Base-by-base conservation (phyloP, 2,113 vertebrate species). In the Ammospiza caudacuta region DNA sequence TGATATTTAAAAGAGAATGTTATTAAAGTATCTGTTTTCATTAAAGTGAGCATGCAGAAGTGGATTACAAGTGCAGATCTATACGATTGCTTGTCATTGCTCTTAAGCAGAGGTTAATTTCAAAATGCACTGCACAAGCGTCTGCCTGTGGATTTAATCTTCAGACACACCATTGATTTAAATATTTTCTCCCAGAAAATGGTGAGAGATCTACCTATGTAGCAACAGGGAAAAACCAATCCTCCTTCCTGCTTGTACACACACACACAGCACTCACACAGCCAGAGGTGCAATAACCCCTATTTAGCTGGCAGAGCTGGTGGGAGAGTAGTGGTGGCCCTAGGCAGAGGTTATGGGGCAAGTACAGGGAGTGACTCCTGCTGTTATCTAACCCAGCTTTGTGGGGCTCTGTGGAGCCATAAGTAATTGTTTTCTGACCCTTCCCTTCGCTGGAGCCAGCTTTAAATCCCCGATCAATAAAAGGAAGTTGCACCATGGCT, bases 261-360 rank as follows among this genome's bases (percentile, higher is more conserved):
- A 9, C 23, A 9, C 13, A 9, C 6, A 5, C 46, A 76, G 10
- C 75, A 33, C 52, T 43, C 27, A 1, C 14, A 7, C 37, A 43
- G 55, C 29, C 51, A 74, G 78, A 87, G 64, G 75, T 90, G 64
- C 52, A 88, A 86, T 70, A 80, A 95, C 80, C 51, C 61, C 59
- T 46, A 2, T 87, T 61, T 58, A 44, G 80, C 67, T 91, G 59
- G 67, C 72, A 73, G 55, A 41, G 54, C 33, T 31, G 58, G 11
- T 57, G 58, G 75, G 90, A 73, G 54, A 49, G 66, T 19, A 10
- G 67, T 49, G 51, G 58, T 90, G 82, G 74, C 88, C 92, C 37
- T 54, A 80, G 90, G 92, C 88, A 86, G 90, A 86, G 68, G 85
- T 94, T 55, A 95, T 69, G 83, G 75, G 67, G 55, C 49, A 80